Conservation (phyloP, 2,797 vertebrate species). For the Pelochelys cantorii region DNA sequence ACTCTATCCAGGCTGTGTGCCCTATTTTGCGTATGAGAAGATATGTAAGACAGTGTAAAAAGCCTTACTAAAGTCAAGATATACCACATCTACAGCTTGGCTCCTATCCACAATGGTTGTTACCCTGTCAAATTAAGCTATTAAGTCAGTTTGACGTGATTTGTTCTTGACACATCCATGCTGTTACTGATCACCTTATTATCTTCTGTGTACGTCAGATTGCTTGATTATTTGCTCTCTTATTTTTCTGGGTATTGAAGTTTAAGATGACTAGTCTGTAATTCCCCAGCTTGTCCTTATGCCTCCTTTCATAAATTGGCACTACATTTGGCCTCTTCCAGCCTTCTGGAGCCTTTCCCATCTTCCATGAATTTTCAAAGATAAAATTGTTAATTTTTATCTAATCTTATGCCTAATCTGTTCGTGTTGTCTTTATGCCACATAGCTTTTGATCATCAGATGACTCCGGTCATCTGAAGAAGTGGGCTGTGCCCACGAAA, state of each 20-base stretch:
- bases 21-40: background rate
- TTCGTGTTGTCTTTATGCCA: background rate
- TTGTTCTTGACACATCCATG: background rate
- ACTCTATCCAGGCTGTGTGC: background rate
- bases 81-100: background rate
- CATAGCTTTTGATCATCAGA: background rate
- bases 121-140: background rate
- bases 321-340: background rate
- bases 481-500: no score
- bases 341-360: background rate
- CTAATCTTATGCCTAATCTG: background rate
- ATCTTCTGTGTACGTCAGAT: background rate
- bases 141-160: background rate
- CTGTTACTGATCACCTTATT: background rate
- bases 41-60: background rate
- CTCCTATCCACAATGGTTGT: background rate
- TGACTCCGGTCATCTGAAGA: no score
- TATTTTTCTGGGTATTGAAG: background rate
- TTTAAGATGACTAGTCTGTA: background rate
- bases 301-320: background rate
- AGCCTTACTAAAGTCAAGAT: background rate
- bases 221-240: background rate
- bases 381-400: background rate
- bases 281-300: background rate
- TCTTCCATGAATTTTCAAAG: background rate